These are phyloP conservation scores for Chloroceryle inda DNA, from an alignment of 2,797 vertebrate genomes.

Conservation along the genomic window DNA sequence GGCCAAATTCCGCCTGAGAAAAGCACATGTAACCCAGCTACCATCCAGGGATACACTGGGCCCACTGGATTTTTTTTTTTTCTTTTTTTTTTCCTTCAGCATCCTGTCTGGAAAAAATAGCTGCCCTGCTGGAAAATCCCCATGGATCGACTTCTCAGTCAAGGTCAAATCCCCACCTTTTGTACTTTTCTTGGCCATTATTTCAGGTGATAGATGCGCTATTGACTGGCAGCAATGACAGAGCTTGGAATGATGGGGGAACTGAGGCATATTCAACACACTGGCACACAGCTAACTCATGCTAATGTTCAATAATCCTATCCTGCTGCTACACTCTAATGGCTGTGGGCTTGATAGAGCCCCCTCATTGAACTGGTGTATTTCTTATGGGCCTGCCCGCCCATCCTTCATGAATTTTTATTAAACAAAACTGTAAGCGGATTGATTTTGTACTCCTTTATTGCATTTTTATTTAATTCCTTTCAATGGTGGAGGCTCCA, in stretches of 20 bases:
- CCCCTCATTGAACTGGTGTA: conserved; percentile 81
- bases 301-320: conserved; percentile 70
- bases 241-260: conserved; percentile 63
- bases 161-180: conserved; percentile 68
- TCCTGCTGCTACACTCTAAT: conserved; percentile 60
- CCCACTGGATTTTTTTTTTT: no score
- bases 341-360: conserved; percentile 73
- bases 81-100: background rate
- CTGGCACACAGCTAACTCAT: conserved; percentile 65
- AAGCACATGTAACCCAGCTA: background rate
- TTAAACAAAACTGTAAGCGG: conserved; percentile 99
- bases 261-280: conserved; percentile 77
- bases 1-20: background rate
- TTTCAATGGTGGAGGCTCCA: conserved; percentile 84
- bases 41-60: background rate
- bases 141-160: conserved; percentile 55
- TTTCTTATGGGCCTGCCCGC: conserved; percentile 92
- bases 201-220: conserved; percentile 55
- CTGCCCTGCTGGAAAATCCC: conserved; percentile 15
- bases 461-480: conserved; percentile 99
- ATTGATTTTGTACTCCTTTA: conserved; percentile 99
- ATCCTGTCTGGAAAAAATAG: background rate
- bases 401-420: conserved; percentile 99
- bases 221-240: conserved; percentile 64
- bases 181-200: conserved; percentile 51